Evolutionary conservation across 2,797 vertebrate species (phyloP).

Genomic region (Cuculus canorus): DNA sequence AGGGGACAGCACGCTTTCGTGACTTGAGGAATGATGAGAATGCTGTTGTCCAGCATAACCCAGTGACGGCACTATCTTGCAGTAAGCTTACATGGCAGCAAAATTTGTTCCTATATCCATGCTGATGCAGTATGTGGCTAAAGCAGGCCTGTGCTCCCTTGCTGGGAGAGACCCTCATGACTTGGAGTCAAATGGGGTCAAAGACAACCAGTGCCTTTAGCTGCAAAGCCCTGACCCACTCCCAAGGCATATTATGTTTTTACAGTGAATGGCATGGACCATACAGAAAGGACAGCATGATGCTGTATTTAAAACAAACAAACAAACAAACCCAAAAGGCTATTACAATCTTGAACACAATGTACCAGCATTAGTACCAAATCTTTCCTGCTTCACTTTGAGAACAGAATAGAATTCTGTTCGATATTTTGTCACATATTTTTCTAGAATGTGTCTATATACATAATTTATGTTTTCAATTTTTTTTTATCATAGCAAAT

Average conservation of each 20-base stretch:
- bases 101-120: background rate
- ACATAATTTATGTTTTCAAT: background rate
- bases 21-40: background rate
- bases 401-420: background rate
- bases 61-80: background rate
- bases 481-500: background rate
- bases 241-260: background rate
- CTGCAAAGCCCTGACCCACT: background rate
- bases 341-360: background rate
- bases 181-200: background rate
- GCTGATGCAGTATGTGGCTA: background rate
- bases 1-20: background rate
- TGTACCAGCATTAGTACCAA: background rate
- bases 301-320: background rate
- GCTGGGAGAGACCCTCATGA: background rate
- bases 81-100: background rate
- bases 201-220: background rate
- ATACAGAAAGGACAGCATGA: background rate
- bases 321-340: background rate
- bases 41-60: fast-evolving
- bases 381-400: background rate
- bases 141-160: background rate
- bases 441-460: background rate
- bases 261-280: background rate
- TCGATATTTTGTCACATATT: background rate